Evolutionary conservation across 1,140 invertebrate species (phyloP).

Genomic region (Drosophila bipectinata): DNA sequence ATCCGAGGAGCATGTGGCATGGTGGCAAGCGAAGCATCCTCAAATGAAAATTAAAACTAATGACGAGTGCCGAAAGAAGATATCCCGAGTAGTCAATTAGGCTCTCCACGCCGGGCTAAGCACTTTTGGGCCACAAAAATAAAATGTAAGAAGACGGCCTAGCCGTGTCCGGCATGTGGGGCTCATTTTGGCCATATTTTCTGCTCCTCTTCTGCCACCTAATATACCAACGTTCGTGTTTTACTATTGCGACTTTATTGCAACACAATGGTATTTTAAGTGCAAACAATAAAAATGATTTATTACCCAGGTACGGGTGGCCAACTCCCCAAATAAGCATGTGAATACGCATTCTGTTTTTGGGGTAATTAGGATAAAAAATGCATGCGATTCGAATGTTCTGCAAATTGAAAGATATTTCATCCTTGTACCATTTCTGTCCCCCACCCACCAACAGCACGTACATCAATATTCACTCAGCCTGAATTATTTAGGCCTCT

Average conservation of each 20-base stretch:
- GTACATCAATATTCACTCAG: conserved; percentile 39
- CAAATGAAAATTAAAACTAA: conserved; percentile 50
- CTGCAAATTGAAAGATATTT: conserved; percentile 12
- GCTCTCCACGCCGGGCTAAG: neutral
- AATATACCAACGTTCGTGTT: conserved; percentile 8
- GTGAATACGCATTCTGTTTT: conserved; percentile 25
- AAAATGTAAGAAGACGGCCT: neutral
- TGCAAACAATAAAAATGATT: conserved; percentile 75
- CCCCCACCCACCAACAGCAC: neutral
- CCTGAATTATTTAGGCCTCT: conserved; percentile 31
- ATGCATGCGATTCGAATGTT: conserved; percentile 14
- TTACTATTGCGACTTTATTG: conserved; percentile 48
- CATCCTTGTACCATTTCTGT: neutral
- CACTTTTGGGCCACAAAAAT: neutral
- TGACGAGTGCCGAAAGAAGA: conserved; percentile 17
- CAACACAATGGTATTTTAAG: conserved; percentile 64
- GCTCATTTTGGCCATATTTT: conserved; percentile 17
- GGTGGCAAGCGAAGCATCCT: conserved; percentile 10
- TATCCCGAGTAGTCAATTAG: conserved; percentile 34
- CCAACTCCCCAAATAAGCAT: conserved; percentile 7
- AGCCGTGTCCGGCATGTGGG: conserved; percentile 13
- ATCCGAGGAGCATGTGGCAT: neutral
- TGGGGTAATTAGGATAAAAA: conserved; percentile 50
- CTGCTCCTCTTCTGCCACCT: conserved; percentile 11
- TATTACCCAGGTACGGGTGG: conserved; percentile 45